Evolutionary conservation across 2,113 vertebrate genomes (phyloP).

Genomic region (Orcinus orca): DNA sequence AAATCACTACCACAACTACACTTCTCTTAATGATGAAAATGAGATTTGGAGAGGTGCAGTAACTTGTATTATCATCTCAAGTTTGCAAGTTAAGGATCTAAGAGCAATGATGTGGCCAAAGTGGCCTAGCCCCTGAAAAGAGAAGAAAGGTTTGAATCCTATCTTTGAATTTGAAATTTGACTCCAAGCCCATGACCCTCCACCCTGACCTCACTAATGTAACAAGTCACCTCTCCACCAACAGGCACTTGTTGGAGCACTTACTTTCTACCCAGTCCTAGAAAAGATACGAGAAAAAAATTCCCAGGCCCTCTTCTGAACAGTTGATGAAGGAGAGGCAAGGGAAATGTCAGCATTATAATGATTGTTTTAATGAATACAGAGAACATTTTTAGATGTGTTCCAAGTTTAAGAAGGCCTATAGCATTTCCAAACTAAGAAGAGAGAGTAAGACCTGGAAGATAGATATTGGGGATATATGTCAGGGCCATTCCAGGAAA

Average conservation of each 20-base stretch:
- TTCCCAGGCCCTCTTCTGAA: neutral
- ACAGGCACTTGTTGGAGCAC: neutral
- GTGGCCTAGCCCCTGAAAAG: neutral
- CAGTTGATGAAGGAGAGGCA: neutral
- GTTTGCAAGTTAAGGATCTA: neutral
- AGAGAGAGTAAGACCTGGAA: neutral
- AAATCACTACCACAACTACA: neutral
- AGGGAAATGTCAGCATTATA: neutral
- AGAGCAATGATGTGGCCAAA: neutral
- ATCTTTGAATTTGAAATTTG: neutral
- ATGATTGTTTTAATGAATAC: neutral
- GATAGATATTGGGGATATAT: neutral
- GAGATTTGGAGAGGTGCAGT: neutral
- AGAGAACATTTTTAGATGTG: neutral
- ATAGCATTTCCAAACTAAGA: neutral
- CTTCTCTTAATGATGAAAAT: slow-evolving; percentile 15
- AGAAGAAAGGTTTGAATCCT: neutral
- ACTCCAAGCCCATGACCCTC: neutral
- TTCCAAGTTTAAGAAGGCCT: neutral
- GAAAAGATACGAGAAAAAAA: neutral
- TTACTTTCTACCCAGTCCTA: neutral
- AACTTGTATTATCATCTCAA: neutral
- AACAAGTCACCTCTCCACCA: neutral
- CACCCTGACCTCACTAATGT: neutral
- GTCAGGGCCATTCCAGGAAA: neutral